A percentile compares a stretch with the other conserved stretches of the same genome.
Evolutionary conservation across 53 echinoderm and acorn worm genomes (phyloP).

Genomic region (Antedon mediterranea): DNA sequence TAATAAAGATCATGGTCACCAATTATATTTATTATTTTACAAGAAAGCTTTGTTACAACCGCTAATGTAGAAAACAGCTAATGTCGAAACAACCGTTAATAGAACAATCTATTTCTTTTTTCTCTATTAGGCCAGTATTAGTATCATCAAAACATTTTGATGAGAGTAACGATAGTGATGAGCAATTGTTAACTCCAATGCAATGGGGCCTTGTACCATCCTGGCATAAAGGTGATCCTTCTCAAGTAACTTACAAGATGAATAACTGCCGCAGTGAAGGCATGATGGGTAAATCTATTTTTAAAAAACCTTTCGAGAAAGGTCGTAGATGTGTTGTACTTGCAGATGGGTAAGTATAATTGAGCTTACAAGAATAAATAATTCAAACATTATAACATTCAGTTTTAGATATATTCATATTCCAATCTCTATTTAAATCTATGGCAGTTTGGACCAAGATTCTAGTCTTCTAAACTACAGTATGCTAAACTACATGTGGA

Average conservation of each 20-base stretch:
- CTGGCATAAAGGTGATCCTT: slow-evolving; percentile 82
- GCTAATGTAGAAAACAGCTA: too few species aligned
- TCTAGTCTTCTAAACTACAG: too few species aligned
- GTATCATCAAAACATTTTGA: slow-evolving; percentile 72
- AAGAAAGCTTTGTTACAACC: too few species aligned
- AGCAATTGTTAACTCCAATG: slow-evolving; percentile 61
- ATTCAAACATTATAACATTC: too few species aligned
- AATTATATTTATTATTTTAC: too few species aligned
- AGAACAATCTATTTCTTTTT: too few species aligned
- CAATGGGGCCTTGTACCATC: slow-evolving; percentile 93
- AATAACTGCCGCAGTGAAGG: slow-evolving; percentile 90
- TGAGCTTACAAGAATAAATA: background rate
- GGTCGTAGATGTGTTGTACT: slow-evolving; percentile 83
- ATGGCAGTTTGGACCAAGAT: too few species aligned
- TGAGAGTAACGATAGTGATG: slow-evolving; percentile 15
- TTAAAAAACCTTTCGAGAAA: slow-evolving; percentile 67
- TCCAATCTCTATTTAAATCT: too few species aligned
- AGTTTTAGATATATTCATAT: too few species aligned
- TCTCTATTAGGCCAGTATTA: slow-evolving; percentile 58
- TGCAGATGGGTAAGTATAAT: slow-evolving; percentile 64
- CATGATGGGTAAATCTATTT: slow-evolving; percentile 60
- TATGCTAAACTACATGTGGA: too few species aligned
- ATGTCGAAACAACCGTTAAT: too few species aligned
- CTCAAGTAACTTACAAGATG: slow-evolving; percentile 66
- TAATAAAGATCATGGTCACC: too few species aligned